Evolutionary conservation across 2,888 invertebrate genomes (phyloP).

Genomic region (Perizoma flavofasciatum): DNA sequence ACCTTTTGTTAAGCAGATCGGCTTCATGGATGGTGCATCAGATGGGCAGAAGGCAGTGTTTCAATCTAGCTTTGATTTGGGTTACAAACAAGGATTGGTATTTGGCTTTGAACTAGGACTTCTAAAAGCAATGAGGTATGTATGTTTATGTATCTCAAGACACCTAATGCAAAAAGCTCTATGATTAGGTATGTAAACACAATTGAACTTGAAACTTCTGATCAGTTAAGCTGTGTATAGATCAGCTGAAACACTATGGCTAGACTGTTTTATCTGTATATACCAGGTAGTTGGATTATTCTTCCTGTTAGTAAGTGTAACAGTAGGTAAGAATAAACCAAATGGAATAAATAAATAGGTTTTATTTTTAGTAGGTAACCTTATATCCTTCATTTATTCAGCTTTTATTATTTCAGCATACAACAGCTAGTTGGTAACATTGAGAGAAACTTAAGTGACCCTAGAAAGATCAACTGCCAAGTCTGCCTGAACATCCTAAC

Average conservation of each 20-base stretch:
- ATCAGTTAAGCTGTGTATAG: no score
- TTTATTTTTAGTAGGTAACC: no score
- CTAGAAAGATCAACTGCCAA: constrained; percentile 66
- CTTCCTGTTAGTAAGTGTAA: background rate
- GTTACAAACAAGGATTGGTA: constrained; percentile 86
- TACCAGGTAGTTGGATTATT: no score
- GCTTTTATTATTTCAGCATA: constrained; percentile 40
- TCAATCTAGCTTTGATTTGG: constrained; percentile 88
- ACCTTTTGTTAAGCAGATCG: constrained; percentile 64
- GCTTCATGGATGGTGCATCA: constrained; percentile 87
- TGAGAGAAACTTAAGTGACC: constrained; percentile 39
- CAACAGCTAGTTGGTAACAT: constrained; percentile 23
- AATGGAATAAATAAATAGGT: no score
- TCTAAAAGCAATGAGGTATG: constrained; percentile 43
- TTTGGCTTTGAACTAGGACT: constrained; percentile 84
- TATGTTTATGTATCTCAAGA: constrained; percentile 24
- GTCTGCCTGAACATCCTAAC: constrained; percentile 55
- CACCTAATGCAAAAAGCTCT: no score
- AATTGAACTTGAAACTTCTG: no score
- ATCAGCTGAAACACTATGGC: no score
- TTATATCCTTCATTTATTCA: background rate
- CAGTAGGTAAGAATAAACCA: background rate
- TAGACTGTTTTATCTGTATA: no score
- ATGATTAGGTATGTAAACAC: no score
- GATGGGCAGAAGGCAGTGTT: constrained; percentile 86